These are phyloP conservation scores for Ophthalmolycus amberensis DNA, from an alignment of 2,113 vertebrate species.

Conservation along the genomic window DNA sequence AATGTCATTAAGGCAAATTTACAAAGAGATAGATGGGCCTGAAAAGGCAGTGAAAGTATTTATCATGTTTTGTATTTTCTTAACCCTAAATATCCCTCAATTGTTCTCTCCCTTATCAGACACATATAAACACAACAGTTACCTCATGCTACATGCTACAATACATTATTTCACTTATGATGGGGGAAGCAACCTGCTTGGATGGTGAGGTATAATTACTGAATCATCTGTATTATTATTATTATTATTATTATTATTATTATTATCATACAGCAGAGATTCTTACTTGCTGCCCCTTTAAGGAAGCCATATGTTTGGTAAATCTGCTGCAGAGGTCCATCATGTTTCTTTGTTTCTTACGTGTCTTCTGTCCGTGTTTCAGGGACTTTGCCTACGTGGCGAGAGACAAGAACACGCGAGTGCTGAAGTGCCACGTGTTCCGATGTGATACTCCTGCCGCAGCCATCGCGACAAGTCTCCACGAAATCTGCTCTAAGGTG, in stretches of 20 bases:
- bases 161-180: background rate
- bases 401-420: conserved; percentile 95
- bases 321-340: background rate
- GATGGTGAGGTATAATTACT: background rate
- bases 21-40: conserved; percentile 16
- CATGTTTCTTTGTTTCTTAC: background rate
- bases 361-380: conserved; percentile 32
- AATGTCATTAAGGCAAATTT: conserved; percentile 31
- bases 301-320: conserved; percentile 4
- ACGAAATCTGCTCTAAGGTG: conserved; percentile 98
- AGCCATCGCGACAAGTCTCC: conserved; percentile 95
- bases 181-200: too few species aligned
- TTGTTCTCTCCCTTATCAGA: background rate
- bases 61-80: background rate
- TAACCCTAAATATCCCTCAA: background rate
- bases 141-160: background rate
- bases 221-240: background rate
- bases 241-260: background rate
- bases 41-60: background rate
- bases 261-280: background rate
- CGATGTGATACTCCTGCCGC: conserved; percentile 98
- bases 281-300: conserved; percentile 20
- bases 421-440: conserved; percentile 99
- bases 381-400: conserved; percentile 99
- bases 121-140: background rate